Conservation (phyloP, 2,113 vertebrate genomes). For the Enhydra lutris region DNA sequence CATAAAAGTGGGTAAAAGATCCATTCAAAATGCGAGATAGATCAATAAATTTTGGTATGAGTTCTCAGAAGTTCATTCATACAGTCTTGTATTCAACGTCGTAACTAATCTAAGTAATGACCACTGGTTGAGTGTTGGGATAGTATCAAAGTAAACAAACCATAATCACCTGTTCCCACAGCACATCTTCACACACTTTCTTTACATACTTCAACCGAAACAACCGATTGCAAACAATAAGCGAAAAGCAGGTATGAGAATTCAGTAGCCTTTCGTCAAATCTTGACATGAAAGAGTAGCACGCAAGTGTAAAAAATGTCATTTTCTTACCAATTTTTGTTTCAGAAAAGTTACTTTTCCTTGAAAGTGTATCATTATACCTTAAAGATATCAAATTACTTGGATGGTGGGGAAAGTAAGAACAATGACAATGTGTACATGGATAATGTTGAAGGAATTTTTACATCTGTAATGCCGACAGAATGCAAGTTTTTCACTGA, state of each 20-base stretch:
- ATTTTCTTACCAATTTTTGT: background rate
- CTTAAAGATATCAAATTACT: background rate
- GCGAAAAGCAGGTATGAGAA: background rate
- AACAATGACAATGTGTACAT: background rate
- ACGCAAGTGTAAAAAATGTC: background rate
- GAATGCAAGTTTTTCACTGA: background rate
- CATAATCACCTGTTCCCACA: background rate
- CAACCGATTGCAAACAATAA: background rate
- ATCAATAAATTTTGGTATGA: background rate
- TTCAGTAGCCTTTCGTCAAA: background rate
- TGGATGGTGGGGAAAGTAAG: background rate
- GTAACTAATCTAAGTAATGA: background rate
- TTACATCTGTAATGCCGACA: background rate
- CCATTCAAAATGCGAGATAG: background rate
- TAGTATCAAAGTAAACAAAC: background rate
- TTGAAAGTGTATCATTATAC: background rate
- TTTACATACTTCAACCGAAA: background rate
- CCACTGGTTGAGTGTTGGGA: background rate
- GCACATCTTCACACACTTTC: background rate
- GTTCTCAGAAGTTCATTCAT: background rate
- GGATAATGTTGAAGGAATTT: background rate
- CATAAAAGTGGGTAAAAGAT: background rate
- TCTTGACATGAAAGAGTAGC: background rate
- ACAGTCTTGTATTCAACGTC: too few species aligned
- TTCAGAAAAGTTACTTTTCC: background rate